phyloP scores from a whole-genome alignment of 2,888 invertebrate genomes.

The Eupithecia exiguata region DNA sequence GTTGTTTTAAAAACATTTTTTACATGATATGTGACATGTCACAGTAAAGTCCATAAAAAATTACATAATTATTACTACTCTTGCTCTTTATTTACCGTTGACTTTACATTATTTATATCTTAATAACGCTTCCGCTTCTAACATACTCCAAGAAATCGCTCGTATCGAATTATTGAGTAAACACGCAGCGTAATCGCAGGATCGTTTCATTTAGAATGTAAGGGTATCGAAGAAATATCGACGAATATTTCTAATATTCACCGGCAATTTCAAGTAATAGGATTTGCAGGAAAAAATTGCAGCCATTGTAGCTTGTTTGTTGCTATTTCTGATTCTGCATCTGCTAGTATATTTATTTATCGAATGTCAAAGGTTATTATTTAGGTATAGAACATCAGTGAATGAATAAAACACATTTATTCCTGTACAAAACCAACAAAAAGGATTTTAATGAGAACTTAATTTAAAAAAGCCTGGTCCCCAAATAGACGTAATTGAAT shows the following conservation, averaged over 20 bases:
- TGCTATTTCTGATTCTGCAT: conserved; percentile 13
- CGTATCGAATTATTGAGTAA: conserved; percentile 84
- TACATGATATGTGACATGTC: too few species aligned
- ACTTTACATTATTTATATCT: background rate
- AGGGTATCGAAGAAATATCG: conserved; percentile 73
- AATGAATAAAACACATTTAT: too few species aligned
- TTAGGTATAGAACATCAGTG: background rate
- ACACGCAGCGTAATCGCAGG: conserved; percentile 77
- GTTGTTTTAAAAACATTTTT: too few species aligned
- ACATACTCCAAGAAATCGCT: conserved; percentile 52
- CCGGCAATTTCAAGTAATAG: conserved; percentile 66
- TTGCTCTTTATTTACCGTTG: background rate
- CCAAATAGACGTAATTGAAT: too few species aligned
- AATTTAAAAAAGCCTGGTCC: too few species aligned
- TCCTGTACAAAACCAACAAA: too few species aligned
- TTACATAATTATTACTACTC: background rate
- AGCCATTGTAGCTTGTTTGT: conserved; percentile 33
- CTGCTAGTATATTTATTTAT: background rate
- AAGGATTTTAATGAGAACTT: too few species aligned
- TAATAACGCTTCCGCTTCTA: conserved; percentile 49
- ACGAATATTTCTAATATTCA: conserved; percentile 69
- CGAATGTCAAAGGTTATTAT: background rate
- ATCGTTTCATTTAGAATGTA: conserved; percentile 77
- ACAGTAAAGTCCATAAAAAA: too few species aligned
- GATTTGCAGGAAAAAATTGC: conserved; percentile 54